Conservation (phyloP, 1,140 invertebrate genomes). For the Amphibalanus amphitrite region DNA sequence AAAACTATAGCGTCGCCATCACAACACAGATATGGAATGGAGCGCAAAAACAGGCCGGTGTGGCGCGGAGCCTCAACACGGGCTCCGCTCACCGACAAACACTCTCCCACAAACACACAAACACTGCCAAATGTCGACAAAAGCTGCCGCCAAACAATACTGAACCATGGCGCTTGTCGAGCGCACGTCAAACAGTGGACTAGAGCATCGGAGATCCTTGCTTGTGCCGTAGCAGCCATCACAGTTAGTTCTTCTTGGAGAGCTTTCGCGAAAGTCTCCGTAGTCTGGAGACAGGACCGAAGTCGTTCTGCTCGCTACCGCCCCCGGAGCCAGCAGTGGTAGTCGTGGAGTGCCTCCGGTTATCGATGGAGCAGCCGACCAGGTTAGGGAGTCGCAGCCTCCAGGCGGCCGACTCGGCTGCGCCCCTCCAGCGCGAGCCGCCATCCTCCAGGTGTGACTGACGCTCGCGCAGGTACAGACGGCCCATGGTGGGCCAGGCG, state of each 20-base stretch:
- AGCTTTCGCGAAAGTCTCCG: neutral
- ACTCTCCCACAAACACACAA: too few species aligned
- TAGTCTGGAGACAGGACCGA: neutral
- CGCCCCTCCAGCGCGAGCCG: neutral
- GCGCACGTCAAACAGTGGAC: neutral
- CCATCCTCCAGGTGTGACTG: neutral
- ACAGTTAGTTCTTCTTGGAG: neutral
- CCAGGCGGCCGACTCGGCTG: neutral
- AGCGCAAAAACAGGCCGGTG: neutral
- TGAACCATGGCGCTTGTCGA: too few species aligned
- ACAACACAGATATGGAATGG: neutral
- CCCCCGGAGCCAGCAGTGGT: too few species aligned
- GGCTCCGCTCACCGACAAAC: too few species aligned
- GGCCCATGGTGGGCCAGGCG: slow-evolving; percentile 70
- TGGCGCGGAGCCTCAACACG: too few species aligned
- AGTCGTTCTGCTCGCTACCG: neutral
- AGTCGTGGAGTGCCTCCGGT: neutral
- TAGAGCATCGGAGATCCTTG: neutral
- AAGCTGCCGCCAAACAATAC: neutral
- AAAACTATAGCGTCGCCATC: neutral
- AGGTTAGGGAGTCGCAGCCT: neutral
- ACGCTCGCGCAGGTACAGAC: slow-evolving; percentile 36
- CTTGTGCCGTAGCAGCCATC: neutral
- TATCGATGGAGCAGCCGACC: neutral
- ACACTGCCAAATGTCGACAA: neutral